Percentiles rank a stretch among this genome's conserved stretches.
These are phyloP conservation scores for Scelioninae gen. 1 DNA, from an alignment of 2,888 invertebrate genomes.

Conservation along the genomic window DNA sequence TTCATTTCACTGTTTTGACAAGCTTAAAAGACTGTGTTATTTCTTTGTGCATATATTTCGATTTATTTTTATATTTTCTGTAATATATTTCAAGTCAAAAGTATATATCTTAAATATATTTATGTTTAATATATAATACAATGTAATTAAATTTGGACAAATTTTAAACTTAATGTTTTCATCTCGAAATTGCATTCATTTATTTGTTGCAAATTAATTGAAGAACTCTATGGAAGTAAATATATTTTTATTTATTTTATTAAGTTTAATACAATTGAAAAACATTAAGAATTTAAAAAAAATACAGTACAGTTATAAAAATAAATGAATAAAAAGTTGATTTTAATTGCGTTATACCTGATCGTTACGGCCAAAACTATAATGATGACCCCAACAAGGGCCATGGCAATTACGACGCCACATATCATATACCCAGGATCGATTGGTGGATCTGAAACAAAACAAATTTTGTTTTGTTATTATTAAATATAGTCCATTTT, in stretches of 20 bases:
- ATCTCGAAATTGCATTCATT: too few relatives aligned
- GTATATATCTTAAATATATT: background rate
- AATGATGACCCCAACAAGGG: conserved; percentile 91
- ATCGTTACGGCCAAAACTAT: conserved; percentile 92
- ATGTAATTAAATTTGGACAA: background rate
- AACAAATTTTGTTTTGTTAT: conserved; percentile 16
- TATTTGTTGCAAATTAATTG: too few relatives aligned
- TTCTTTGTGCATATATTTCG: too few relatives aligned
- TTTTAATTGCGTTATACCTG: conserved; percentile 85
- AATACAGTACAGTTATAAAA: too few relatives aligned
- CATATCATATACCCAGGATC: conserved; percentile 94
- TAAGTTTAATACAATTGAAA: too few relatives aligned
- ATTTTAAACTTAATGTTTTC: too few relatives aligned
- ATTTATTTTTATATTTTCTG: background rate
- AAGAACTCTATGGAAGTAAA: too few relatives aligned
- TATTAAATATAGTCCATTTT: background rate
- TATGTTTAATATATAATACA: background rate
- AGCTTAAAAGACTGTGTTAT: conserved; percentile 7
- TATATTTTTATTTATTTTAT: too few relatives aligned
- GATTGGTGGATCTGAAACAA: conserved; percentile 92
- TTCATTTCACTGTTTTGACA: background rate
- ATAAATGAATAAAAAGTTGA: background rate
- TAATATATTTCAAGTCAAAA: conserved; percentile 5
- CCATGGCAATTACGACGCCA: conserved; percentile 93
- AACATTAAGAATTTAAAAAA: too few relatives aligned